phyloP scores from a whole-genome alignment of 2,113 vertebrate species.

The Rallus limicola region DNA sequence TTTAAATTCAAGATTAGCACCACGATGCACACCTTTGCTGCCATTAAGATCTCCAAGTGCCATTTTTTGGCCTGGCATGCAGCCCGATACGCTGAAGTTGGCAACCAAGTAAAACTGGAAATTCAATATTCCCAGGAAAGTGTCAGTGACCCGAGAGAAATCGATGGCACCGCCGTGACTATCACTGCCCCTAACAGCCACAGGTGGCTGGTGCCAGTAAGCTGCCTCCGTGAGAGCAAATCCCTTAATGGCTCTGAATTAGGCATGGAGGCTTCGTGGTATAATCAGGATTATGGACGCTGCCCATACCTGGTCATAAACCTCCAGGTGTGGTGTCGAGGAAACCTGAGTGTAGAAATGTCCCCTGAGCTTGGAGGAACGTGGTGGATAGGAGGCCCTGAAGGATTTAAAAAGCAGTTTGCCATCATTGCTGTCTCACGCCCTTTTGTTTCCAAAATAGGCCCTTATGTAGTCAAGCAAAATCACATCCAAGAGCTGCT shows the following conservation, averaged over 20 bases:
- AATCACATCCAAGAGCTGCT: slow-evolving; percentile 59
- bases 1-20: slow-evolving; percentile 61
- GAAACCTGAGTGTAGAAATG: background rate
- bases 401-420: slow-evolving; percentile 45
- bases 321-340: slow-evolving; percentile 46
- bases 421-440: slow-evolving; percentile 5
- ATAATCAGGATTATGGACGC: slow-evolving; percentile 8
- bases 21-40: background rate
- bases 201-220: slow-evolving; percentile 1
- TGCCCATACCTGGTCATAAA: slow-evolving; percentile 29
- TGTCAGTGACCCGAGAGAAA: background rate
- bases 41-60: slow-evolving; percentile 25
- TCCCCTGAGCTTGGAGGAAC: slow-evolving; percentile 7
- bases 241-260: background rate
- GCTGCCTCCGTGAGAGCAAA: background rate
- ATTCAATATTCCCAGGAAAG: slow-evolving; percentile 51
- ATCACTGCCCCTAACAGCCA: background rate
- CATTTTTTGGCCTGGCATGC: slow-evolving; percentile 52
- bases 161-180: background rate
- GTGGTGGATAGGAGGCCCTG: slow-evolving; percentile 49
- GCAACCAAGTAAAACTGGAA: slow-evolving; percentile 11
- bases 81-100: background rate
- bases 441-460: slow-evolving; percentile 58
- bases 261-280: background rate
- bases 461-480: slow-evolving; percentile 56